Conservation (phyloP, 1,140 invertebrate species). For the Sweltsa coloradensis region DNA sequence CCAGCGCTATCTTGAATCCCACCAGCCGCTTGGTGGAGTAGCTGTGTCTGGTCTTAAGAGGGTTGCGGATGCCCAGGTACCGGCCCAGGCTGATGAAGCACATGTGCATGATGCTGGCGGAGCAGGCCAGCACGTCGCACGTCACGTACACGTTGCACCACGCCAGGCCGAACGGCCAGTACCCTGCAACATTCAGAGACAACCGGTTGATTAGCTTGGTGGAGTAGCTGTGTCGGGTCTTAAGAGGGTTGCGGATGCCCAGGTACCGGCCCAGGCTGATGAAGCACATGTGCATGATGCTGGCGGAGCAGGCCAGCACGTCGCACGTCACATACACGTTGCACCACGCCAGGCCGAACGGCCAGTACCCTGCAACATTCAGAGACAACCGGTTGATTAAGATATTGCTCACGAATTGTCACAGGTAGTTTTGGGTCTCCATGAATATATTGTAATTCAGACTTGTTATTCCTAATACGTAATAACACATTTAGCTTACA, state of each 20-base stretch:
- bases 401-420: too few species aligned
- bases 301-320: conserved; percentile 86
- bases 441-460: too few species aligned
- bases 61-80: conserved; percentile 83
- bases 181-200: conserved; percentile 48
- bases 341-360: conserved; percentile 75
- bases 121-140: conserved; percentile 89
- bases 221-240: conserved; percentile 54
- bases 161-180: conserved; percentile 76
- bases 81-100: conserved; percentile 89
- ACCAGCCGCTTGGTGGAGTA: conserved; percentile 61
- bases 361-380: conserved; percentile 74
- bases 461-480: too few species aligned
- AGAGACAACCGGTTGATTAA: neutral
- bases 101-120: conserved; percentile 93
- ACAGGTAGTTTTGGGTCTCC: too few species aligned
- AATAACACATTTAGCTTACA: too few species aligned
- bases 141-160: conserved; percentile 91
- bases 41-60: conserved; percentile 64
- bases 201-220: conserved; percentile 55
- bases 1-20: conserved; percentile 67
- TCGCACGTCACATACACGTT: conserved; percentile 90
- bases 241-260: conserved; percentile 80
- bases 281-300: conserved; percentile 96
- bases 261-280: conserved; percentile 87